These are phyloP conservation scores for Siphlonurus alternatus DNA, from an alignment of 2,888 invertebrate genomes.

Conservation along the genomic window DNA sequence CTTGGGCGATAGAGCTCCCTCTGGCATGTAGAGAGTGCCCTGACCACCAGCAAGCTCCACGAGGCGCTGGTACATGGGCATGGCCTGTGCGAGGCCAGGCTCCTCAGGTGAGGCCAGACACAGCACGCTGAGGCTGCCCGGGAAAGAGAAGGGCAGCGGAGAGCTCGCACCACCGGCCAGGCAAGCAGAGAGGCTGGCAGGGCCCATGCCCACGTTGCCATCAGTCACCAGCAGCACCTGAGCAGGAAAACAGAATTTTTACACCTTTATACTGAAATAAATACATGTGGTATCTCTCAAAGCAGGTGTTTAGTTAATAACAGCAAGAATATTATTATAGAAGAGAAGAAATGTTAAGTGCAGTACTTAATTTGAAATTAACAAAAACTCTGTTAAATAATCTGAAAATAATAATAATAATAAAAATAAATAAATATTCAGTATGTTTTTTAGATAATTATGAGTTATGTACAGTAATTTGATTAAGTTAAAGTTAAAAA, in stretches of 20 bases:
- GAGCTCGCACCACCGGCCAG: conserved; percentile 34
- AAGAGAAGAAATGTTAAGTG: background rate
- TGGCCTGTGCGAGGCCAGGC: conserved; percentile 29
- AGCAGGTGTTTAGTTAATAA: background rate
- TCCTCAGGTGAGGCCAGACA: conserved; percentile 23
- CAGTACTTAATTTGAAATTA: too few species aligned
- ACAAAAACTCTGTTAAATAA: too few species aligned
- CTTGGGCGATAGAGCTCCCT: conserved; percentile 30
- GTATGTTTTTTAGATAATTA: too few species aligned
- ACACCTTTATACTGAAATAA: background rate
- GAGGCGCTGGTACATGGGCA: conserved; percentile 61
- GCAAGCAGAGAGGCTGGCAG: conserved; percentile 42
- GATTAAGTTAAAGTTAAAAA: background rate
- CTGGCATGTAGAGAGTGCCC: conserved; percentile 40
- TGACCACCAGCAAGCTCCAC: conserved; percentile 57
- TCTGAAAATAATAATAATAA: too few species aligned
- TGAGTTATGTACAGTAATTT: too few species aligned
- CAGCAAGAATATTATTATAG: background rate
- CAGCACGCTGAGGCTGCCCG: conserved; percentile 51
- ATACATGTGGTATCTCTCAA: background rate
- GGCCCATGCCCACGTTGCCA: conserved; percentile 50
- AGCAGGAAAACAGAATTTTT: conserved; percentile 17
- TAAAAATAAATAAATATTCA: too few species aligned
- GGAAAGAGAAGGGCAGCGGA: conserved; percentile 63
- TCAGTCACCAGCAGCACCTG: conserved; percentile 57